Evolutionary conservation across 1,140 invertebrate species (phyloP).

Genomic region (Xylocopa sonorina): DNA sequence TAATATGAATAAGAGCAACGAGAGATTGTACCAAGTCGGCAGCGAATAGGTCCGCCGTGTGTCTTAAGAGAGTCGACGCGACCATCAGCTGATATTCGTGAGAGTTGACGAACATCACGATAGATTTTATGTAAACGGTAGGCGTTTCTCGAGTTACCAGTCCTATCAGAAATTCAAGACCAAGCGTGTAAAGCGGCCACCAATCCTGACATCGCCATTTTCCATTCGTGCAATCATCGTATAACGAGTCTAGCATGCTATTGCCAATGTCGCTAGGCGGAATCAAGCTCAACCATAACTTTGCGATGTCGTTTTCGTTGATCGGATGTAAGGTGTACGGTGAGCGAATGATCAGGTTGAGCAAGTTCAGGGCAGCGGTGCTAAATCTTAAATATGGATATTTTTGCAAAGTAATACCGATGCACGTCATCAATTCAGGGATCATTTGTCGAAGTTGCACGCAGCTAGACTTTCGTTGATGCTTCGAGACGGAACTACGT

Average conservation of each 20-base stretch:
- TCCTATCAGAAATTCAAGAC: slow-evolving; percentile 77
- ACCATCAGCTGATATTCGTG: slow-evolving; percentile 78
- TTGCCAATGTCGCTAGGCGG: slow-evolving; percentile 77
- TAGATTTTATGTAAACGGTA: slow-evolving; percentile 66
- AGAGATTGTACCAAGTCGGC: slow-evolving; percentile 80
- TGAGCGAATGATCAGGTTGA: slow-evolving; percentile 72
- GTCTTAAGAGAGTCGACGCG: slow-evolving; percentile 75
- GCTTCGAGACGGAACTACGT: slow-evolving; percentile 39
- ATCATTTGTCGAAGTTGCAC: slow-evolving; percentile 74
- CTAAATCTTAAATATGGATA: slow-evolving; percentile 75
- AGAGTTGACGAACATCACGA: slow-evolving; percentile 75
- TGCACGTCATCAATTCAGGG: slow-evolving; percentile 74
- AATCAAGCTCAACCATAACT: slow-evolving; percentile 76
- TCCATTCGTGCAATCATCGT: slow-evolving; percentile 71
- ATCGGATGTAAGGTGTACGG: slow-evolving; percentile 69
- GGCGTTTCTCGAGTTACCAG: slow-evolving; percentile 70
- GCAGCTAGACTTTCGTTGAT: slow-evolving; percentile 63
- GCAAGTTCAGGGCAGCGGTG: slow-evolving; percentile 71
- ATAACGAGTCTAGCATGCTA: slow-evolving; percentile 76
- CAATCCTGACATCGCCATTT: slow-evolving; percentile 80
- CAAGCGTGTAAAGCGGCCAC: slow-evolving; percentile 79
- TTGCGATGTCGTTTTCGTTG: slow-evolving; percentile 73
- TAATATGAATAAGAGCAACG: slow-evolving; percentile 76
- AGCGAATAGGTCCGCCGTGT: slow-evolving; percentile 77
- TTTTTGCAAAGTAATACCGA: slow-evolving; percentile 75